Evolutionary conservation across 2,797 vertebrate species (phyloP).

Genomic region (Spheniscus humboldti): DNA sequence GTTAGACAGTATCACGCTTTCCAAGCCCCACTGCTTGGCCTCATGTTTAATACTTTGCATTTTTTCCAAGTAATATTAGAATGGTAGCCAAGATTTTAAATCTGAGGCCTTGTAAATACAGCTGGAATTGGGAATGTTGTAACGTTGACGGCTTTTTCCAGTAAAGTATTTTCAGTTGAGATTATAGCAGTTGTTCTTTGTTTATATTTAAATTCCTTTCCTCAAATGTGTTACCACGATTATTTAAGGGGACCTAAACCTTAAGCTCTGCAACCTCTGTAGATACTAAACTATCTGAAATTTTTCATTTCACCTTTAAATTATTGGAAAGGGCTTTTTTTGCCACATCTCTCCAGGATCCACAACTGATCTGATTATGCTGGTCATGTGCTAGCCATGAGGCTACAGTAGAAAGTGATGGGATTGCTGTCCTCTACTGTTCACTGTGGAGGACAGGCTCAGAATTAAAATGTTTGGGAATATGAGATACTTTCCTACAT

Average conservation of each 20-base stretch:
- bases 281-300: not conserved
- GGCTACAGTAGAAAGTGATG: not conserved
- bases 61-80: not conserved
- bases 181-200: not conserved
- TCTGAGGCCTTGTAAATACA: not conserved
- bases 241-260: not conserved
- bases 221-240: not conserved
- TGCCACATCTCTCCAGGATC: not conserved
- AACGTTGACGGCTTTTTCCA: slow-evolving; percentile 3
- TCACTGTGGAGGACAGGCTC: not conserved
- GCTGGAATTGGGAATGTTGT: not conserved
- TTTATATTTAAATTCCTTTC: not conserved
- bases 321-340: not conserved
- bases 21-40: not conserved
- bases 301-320: not conserved
- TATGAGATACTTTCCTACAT: not conserved
- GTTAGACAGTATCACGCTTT: not conserved
- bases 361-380: not conserved
- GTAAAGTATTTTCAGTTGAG: not conserved
- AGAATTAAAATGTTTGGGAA: not conserved
- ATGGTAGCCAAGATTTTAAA: not conserved
- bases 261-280: not conserved
- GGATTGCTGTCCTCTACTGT: not conserved
- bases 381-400: not conserved
- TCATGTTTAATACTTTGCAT: not conserved